Evolutionary conservation across 2,113 vertebrate species (phyloP).

Genomic region (Corythaeola cristata): DNA sequence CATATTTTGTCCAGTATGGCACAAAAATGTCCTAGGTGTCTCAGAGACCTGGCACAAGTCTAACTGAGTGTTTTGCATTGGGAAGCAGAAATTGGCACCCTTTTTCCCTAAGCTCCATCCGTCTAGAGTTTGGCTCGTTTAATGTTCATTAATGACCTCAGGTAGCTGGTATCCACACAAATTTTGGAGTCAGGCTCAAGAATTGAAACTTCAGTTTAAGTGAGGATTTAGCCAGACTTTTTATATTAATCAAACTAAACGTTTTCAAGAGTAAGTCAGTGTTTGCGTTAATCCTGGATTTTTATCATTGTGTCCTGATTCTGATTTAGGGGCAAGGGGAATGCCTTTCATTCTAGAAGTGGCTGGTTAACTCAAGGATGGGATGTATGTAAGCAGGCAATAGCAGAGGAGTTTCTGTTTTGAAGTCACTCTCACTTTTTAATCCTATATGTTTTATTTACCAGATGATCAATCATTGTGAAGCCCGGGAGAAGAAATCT

Average conservation of each 20-base stretch:
- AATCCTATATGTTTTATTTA: not conserved
- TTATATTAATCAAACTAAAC: not conserved
- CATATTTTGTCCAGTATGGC: not conserved
- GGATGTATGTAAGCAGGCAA: not conserved
- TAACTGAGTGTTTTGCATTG: not conserved
- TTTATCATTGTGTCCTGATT: not conserved
- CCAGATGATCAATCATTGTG: not conserved
- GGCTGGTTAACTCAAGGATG: not conserved
- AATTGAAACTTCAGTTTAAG: not conserved
- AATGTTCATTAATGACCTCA: not conserved
- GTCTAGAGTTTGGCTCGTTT: not conserved
- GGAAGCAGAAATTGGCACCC: not conserved
- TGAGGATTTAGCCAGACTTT: not conserved
- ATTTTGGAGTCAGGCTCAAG: not conserved
- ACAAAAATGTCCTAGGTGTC: not conserved
- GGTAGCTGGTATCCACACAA: not conserved
- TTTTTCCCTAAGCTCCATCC: not conserved
- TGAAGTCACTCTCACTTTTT: not conserved
- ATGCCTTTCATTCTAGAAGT: not conserved
- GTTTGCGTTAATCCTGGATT: not conserved
- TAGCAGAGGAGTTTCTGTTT: not conserved
- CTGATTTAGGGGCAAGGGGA: not conserved
- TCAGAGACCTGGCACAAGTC: not conserved
- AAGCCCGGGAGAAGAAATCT: not conserved
- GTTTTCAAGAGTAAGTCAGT: not conserved